phyloP scores from a whole-genome alignment of 2,797 vertebrate species.

The Coilia nasus region DNA sequence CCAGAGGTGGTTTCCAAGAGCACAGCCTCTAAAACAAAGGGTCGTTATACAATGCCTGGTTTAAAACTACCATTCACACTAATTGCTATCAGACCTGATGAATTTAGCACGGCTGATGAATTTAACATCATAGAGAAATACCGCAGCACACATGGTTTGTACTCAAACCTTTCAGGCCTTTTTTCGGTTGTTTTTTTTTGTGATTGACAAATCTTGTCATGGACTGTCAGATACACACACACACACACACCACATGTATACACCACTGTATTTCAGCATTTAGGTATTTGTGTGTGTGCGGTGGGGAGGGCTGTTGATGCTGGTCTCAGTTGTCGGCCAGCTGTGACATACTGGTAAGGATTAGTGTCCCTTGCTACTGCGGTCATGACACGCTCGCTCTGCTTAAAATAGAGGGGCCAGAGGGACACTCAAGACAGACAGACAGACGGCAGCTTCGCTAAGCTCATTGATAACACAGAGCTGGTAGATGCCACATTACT shows the following conservation, averaged over 20 bases:
- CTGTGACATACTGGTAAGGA: slow-evolving; percentile 63
- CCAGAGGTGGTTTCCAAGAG: background rate
- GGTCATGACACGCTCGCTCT: slow-evolving; percentile 46
- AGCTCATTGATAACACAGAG: background rate
- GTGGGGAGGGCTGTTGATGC: background rate
- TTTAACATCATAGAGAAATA: background rate
- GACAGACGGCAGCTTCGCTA: background rate
- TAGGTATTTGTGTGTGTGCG: background rate
- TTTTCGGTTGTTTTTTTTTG: background rate
- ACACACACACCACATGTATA: background rate
- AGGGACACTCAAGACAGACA: slow-evolving; percentile 51
- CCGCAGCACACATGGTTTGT: background rate
- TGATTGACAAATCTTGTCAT: background rate
- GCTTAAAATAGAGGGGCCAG: slow-evolving; percentile 73
- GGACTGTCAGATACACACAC: background rate
- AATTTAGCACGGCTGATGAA: background rate
- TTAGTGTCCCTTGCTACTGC: slow-evolving; percentile 53
- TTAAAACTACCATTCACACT: background rate
- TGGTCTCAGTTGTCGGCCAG: slow-evolving; percentile 46
- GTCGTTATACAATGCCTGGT: background rate
- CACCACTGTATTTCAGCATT: background rate
- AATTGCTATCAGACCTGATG: background rate
- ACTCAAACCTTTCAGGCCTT: background rate
- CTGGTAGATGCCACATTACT: background rate
- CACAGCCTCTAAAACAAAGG: background rate